Base-by-base conservation (phyloP, 2,888 invertebrate genomes). In the Notodonta ziczac region DNA sequence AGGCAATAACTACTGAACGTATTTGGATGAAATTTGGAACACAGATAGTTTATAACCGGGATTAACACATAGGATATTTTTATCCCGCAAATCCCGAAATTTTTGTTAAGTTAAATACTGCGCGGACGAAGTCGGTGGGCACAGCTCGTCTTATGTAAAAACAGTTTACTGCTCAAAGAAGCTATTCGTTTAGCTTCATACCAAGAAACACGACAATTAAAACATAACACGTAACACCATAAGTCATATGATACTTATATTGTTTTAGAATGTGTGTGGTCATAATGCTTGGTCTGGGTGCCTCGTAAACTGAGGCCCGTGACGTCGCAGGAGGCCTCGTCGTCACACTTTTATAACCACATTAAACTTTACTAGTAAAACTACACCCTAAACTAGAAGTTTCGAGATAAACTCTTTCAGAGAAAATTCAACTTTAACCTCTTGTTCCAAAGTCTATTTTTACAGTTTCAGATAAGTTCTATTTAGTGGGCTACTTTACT, bases 261-360 rank as follows among this genome's bases (percentile, higher is more conserved):
- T 9, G 8, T 24, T 39, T 54, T 39, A 54, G 5, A 39, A 7
- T 8, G n/a, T 39, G 4, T 54, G 10, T 54, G 35, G 24, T 24
- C 24, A 24, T 24, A 24, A 24, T 24, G 24, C 24, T 24, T 24
- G 39, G 39, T 14, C 35, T 54, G 40, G 39, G 39, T 16, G 60
- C 60, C 57, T 73, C 85, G 69, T 85, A 84, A 85, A 84, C 65
- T 73, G 72, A 71, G 76, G 72, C 76, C 72, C 70, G 61, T 68
- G 66, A 51, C 79, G 50, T 76, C 9, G 61, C 76, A 70, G 84
- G 84, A 77, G 84, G 84, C 68, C 82, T 66, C 63, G 71, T 58
- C 74, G 77, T 87, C 86, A 83, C 81, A 77, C 73, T 80, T 82
- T 88, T 88, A 88, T 77, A 77, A 73, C 63, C 76, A 66, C 70